Conservation (phyloP, 1,140 invertebrate species). For the Drosophila murphyi region DNA sequence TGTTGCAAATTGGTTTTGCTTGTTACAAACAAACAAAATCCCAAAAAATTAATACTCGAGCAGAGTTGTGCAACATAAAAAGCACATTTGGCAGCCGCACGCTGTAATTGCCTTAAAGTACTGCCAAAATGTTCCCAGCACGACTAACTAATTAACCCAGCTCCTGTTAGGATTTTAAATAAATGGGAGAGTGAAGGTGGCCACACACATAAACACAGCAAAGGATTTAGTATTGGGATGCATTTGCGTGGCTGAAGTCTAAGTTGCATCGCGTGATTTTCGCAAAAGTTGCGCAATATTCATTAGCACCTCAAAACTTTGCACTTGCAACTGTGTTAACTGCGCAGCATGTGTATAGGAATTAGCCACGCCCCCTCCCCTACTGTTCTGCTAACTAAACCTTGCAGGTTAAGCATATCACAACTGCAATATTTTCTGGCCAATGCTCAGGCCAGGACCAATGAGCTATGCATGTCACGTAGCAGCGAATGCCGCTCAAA, state of each 20-base stretch:
- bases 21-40: conserved; percentile 59
- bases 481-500: conserved; percentile 55
- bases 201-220: conserved; percentile 7
- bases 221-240: conserved; percentile 53
- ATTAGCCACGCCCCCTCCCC: not conserved
- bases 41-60: conserved; percentile 56
- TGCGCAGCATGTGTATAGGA: conserved; percentile 41
- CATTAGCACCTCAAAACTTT: conserved; percentile 69
- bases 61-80: conserved; percentile 51
- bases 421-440: conserved; percentile 77
- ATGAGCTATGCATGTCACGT: conserved; percentile 80
- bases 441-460: conserved; percentile 52
- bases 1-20: conserved; percentile 78
- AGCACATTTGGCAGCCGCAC: conserved; percentile 53
- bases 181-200: not conserved
- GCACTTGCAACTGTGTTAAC: conserved; percentile 15
- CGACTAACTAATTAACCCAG: conserved; percentile 53
- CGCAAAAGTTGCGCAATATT: conserved; percentile 71
- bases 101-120: conserved; percentile 37
- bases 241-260: conserved; percentile 30
- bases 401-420: conserved; percentile 72
- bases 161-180: conserved; percentile 16
- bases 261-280: conserved; percentile 46
- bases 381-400: not conserved
- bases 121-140: conserved; percentile 28